Conservation (phyloP, 2,113 vertebrate species). For the Vulpes lagopus region DNA sequence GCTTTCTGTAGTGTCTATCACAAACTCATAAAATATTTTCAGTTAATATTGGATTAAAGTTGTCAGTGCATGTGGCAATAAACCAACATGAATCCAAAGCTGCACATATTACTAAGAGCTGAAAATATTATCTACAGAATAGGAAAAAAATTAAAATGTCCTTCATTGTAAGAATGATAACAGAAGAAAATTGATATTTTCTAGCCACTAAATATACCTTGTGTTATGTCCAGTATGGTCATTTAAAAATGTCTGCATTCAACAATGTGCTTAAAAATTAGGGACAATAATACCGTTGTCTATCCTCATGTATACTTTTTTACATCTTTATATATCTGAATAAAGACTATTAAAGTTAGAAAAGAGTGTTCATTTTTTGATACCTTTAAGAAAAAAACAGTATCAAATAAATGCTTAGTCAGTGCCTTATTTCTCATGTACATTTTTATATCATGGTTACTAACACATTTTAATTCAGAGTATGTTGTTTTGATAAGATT, state of each 20-base stretch:
- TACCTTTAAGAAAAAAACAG: neutral
- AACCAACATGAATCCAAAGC: slow-evolving; percentile 5
- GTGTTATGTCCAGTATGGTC: neutral
- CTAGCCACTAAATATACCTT: neutral
- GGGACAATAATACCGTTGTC: neutral
- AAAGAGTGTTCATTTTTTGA: neutral
- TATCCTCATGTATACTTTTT: neutral
- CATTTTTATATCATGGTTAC: neutral
- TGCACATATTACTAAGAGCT: neutral
- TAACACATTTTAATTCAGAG: neutral
- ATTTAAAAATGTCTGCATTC: slow-evolving; percentile 7
- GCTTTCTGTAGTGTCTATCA: neutral
- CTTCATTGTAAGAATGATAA: neutral
- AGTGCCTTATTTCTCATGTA: neutral
- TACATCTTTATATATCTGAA: neutral
- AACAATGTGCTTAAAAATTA: slow-evolving; percentile 3
- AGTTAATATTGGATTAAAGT: slow-evolving; percentile 42
- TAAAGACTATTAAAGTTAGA: neutral
- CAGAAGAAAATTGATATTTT: neutral
- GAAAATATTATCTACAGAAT: slow-evolving; percentile 23
- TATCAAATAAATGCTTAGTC: neutral
- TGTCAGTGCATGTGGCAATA: neutral
- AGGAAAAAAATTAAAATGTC: neutral
- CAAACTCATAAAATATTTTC: neutral
- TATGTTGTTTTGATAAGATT: neutral